Evolutionary conservation across 1,140 invertebrate species (phyloP), one percentile per base, ranked within the genome.

Genomic region (Hycleus phaleratus): DNA sequence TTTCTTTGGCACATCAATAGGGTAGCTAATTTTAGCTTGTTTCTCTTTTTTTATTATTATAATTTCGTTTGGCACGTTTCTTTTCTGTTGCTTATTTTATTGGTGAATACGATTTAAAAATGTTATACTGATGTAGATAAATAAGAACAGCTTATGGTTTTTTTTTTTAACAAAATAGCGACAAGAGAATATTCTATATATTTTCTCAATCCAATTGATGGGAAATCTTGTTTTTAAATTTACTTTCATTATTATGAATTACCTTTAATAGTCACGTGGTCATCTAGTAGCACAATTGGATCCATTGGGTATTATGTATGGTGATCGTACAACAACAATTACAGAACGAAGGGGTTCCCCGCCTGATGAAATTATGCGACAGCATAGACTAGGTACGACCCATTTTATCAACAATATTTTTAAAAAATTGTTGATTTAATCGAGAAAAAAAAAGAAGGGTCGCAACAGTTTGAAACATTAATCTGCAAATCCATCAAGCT

Each of bases 271-370:
- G 70, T 57, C 67, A 51, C 82, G 88, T 52, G 91, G 90, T 26
- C 90, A 93, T 71, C 81, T 90, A 57, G 81, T 90, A 56, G 88
- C 90, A 39, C 82, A 87, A 62, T 76, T 86, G 46, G 91, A 93
- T 74, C 90, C 90, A 9, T 71, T 93, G 42, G 81, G 76, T 62
- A 71, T 72, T 52, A 72, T 70, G 67, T 75, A 73, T 66, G 74
- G 74, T 46, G 76, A 79, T 63, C 71, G 59, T 56, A 68, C 56
- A 10, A 64, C 61, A 12, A 78, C 79, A 73, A 80, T 79, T 70
- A 76, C 77, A 66, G 79, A 82, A 66, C 73, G 78, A 61, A 79
- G 75, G 61, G 82, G 82, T 63, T 72, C 77, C 63, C 82, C 83
- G 25, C 77, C 77, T 59, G 79, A 84, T 71, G 74, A 82, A 68